Evolutionary conservation across 2,113 vertebrate genomes (phyloP), one percentile per base, ranked within the genome.

Genomic region (Forbesichthys agassizii): DNA sequence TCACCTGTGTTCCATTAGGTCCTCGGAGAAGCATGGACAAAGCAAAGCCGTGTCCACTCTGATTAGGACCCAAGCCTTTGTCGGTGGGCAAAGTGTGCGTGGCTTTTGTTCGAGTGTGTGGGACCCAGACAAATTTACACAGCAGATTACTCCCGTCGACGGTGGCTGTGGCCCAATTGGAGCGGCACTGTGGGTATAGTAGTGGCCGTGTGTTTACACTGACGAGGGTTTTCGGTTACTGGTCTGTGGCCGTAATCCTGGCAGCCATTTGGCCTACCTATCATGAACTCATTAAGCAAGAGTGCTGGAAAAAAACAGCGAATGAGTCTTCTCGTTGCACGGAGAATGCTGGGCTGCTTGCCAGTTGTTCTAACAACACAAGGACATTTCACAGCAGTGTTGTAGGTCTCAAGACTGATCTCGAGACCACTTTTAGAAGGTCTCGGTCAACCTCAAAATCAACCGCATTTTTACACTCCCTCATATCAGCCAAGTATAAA

Each of bases 101-200:
- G 18, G 74, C 85, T 87, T 93, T 94, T 95, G 90, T 92, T 91
- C 85, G 74, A 89, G 76, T 55, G 62, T 66, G 80, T 68, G 71
- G 86, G 90, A 90, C 72, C 86, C 92, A 94, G 90, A 93, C 90
- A 92, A 87, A 91, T 93, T 90, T 92, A 69, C 72, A 86, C 82
- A 90, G 90, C 88, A 94, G 90, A 87, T 94, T 92, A 91, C 60
- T 33, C 18, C 73, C 56, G 81, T 92, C 90, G 93, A 85, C 89
- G 84, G 89, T 76, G 78, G 88, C 90, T 88, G 86, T 79, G 87
- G 82, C 82, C 81, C 84, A 88, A 90, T 90, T 11, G 84, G 84
- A 64, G 80, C 61, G 57, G 56, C 70, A 68, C 82, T 92, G 91
- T 92, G 86, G 75, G 90, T 27, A 27, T 27, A 27, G 27, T 78